These are phyloP conservation scores for Sprattus sprattus DNA, from an alignment of 2,113 vertebrate genomes.

Conservation along the genomic window DNA sequence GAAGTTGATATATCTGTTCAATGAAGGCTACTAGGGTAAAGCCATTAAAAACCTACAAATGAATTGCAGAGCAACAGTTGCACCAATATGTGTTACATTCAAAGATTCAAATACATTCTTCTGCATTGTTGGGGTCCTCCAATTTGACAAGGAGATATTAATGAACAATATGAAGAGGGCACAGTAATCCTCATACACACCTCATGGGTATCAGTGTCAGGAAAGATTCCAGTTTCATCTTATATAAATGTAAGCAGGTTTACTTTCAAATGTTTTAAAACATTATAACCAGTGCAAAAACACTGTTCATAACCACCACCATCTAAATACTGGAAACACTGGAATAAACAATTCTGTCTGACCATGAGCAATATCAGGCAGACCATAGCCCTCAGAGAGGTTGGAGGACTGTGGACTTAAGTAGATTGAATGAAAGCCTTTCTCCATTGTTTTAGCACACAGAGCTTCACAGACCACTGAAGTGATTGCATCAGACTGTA, in stretches of 20 bases:
- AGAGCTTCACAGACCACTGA: conserved; percentile 47
- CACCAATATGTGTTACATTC: not conserved
- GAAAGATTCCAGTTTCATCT: not conserved
- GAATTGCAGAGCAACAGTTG: not conserved
- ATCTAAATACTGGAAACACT: not conserved
- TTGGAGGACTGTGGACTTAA: conserved; percentile 40
- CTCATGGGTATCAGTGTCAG: not conserved
- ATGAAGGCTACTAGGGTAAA: not conserved
- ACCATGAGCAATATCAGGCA: not conserved
- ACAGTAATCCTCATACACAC: not conserved
- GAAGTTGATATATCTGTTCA: not conserved
- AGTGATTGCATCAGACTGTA: conserved; percentile 46
- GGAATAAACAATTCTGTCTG: not conserved
- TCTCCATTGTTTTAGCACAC: conserved; percentile 45
- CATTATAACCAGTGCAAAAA: not conserved
- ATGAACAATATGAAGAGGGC: not conserved
- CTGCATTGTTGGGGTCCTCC: not conserved
- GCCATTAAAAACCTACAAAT: not conserved
- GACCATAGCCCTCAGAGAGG: conserved; percentile 9
- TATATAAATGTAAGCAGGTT: not conserved
- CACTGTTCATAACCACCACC: not conserved
- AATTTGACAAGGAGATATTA: not conserved
- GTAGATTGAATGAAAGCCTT: conserved; percentile 42
- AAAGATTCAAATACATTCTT: not conserved
- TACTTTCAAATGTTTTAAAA: not conserved